Conservation (phyloP, 2,797 vertebrate genomes). For the Eleutherodactylus coqui region DNA sequence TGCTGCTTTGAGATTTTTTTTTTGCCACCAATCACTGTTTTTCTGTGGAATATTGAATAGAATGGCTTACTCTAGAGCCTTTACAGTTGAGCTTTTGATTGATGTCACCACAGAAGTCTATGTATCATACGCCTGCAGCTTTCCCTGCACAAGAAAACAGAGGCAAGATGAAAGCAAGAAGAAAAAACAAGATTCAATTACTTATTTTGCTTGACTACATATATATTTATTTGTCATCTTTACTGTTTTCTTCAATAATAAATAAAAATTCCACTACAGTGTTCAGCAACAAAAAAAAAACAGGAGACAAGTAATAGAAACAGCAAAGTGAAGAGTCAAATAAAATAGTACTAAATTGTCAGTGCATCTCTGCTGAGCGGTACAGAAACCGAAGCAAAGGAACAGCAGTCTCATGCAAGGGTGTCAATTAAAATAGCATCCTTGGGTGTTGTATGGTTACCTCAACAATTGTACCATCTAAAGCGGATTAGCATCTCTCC, state of each 20-base stretch:
- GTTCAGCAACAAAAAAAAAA: not conserved
- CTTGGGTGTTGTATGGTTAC: no score
- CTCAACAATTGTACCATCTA: no score
- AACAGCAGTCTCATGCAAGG: no score
- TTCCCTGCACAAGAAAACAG: slow-evolving; percentile 25
- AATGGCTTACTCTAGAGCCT: not conserved
- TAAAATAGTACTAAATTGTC: no score
- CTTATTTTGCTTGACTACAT: slow-evolving; percentile 6
- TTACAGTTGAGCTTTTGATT: slow-evolving; percentile 30
- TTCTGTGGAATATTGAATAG: slow-evolving; percentile 24
- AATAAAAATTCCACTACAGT: not conserved
- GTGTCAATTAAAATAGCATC: no score
- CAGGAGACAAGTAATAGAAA: not conserved
- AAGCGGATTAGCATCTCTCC: no score
- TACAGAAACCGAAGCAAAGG: no score
- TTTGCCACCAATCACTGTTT: not conserved
- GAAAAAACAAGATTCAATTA: slow-evolving; percentile 14
- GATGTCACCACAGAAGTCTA: slow-evolving; percentile 5
- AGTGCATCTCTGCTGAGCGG: no score
- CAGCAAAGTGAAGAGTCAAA: no score
- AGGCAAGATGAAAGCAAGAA: slow-evolving; percentile 25
- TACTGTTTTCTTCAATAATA: not conserved
- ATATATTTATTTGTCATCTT: slow-evolving; percentile 4
- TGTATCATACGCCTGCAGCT: slow-evolving; percentile 49
- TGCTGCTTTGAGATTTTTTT: not conserved